A percentile compares a stretch with the other conserved stretches of the same genome.
phyloP scores from a whole-genome alignment of 2,797 vertebrate species.

The Platyrinchus mystaceus region DNA sequence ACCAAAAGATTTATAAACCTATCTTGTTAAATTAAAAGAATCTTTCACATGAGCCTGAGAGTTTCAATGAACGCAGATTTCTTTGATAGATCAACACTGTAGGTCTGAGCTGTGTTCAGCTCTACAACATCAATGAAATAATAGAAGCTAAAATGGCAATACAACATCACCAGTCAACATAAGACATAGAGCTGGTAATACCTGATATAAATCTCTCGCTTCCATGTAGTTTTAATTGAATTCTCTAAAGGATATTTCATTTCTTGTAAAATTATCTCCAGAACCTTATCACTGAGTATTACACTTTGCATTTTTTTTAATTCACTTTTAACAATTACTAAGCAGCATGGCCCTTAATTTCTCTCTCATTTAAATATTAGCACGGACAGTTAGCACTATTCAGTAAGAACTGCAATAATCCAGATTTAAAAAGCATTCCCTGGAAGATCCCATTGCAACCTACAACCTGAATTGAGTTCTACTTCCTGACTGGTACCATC shows the following conservation, averaged over 20 bases:
- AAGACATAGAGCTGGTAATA: not conserved
- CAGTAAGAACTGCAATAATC: too few relatives aligned
- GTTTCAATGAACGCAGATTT: not conserved
- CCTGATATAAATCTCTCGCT: not conserved
- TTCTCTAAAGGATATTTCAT: not conserved
- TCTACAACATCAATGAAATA: not conserved
- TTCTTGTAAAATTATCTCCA: not conserved
- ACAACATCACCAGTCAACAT: not conserved
- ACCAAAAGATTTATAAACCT: not conserved
- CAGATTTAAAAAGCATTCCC: too few relatives aligned
- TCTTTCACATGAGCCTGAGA: not conserved
- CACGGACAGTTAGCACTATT: too few relatives aligned
- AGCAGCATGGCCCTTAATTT: too few relatives aligned
- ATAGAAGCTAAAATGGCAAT: not conserved
- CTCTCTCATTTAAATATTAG: too few relatives aligned
- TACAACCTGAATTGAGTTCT: not conserved
- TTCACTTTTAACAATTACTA: too few relatives aligned
- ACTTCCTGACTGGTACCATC: not conserved
- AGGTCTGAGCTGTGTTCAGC: not conserved
- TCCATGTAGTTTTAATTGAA: not conserved
- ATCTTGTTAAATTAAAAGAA: not conserved
- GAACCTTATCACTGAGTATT: not conserved
- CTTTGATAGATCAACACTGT: not conserved
- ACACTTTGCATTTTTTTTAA: not conserved
- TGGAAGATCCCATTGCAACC: too few relatives aligned